Evolutionary conservation across 2,888 invertebrate species (phyloP), one percentile per base, ranked within the genome.

Genomic region (Spodoptera picta): DNA sequence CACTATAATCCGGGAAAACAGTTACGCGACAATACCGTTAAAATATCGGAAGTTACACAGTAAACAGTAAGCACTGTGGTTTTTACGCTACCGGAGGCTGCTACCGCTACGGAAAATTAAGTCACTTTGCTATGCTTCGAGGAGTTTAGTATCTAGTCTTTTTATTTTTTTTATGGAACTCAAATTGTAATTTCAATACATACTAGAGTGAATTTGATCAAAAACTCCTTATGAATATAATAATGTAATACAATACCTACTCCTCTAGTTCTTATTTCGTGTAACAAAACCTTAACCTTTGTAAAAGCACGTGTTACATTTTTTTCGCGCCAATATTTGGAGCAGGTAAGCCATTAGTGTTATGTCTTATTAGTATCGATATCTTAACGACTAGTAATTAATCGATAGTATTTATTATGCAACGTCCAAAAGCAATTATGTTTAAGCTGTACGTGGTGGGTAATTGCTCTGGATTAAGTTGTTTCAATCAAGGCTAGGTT

Each of bases 381-480:
- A 69, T 53, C 52, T 36, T 59, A 70, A 55, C 56, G 65, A 69
- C 73, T 67, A 36, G 60, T 70, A 72, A 75, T 81, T 81, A 79
- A 81, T 73, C 67, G 69, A 67, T 72, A 67, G 61, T 69, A 49
- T 60, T 75, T 71, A 73, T 73, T 69, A 59, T 27, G 53, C 65
- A 57, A 46, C 59, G 66, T 65, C 69, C 72, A 72, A 51, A 61
- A 57, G 60, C 66, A 60, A 74, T 79, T 74, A 79, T 66, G 60
- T 54, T 53, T 75, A 54, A 73, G 68, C 60, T 75, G 69, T 70
- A 70, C 56, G 64, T 23, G 64, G 49, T 52, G 68, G 60, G 75
- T 87, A 83, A 88, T 85, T 84, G 80, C 76, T 70, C 65, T 71
- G 79, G 75, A 87, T 83, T 82, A 81, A 87, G 86, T 80, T 82